Evolutionary conservation across 2,797 vertebrate species (phyloP).

Genomic region (Hoplostethus atlanticus): DNA sequence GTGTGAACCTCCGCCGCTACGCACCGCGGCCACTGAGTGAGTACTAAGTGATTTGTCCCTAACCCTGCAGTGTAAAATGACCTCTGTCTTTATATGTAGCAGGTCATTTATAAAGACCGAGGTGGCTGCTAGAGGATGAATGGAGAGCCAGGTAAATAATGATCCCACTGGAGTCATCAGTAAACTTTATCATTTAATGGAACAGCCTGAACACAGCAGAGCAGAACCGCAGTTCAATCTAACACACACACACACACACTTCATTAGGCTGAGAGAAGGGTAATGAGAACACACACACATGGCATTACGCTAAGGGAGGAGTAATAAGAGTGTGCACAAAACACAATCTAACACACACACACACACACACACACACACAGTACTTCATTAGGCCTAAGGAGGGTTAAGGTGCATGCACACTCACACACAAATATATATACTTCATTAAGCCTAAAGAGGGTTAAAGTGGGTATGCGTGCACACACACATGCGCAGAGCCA

Average conservation of each 20-base stretch:
- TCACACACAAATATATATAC: not conserved
- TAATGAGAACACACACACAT: not conserved
- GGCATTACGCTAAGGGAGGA: not conserved
- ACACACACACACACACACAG: not conserved
- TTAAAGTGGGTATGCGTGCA: constrained; percentile 30
- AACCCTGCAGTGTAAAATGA: constrained; percentile 71
- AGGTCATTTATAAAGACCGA: constrained; percentile 80
- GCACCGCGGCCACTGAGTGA: constrained; percentile 12
- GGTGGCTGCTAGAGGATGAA: constrained; percentile 67
- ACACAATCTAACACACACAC: not conserved
- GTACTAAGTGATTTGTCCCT: constrained; percentile 63
- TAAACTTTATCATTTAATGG: constrained; percentile 86
- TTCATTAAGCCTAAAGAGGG: constrained; percentile 19
- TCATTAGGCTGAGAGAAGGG: not conserved
- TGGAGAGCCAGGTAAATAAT: constrained; percentile 77
- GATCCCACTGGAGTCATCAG: constrained; percentile 79
- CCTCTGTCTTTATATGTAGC: constrained; percentile 64
- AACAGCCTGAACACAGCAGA: constrained; percentile 75
- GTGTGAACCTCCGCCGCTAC: constrained; percentile 31
- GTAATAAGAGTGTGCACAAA: not conserved
- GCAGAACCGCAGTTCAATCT: constrained; percentile 78
- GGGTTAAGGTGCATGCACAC: constrained; percentile 35
- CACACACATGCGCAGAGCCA: not conserved
- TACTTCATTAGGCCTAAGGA: constrained; percentile 18
- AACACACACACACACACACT: constrained; percentile 55